phyloP scores from a whole-genome alignment of 2,797 vertebrate species.

The Babyrousa celebensis region DNA sequence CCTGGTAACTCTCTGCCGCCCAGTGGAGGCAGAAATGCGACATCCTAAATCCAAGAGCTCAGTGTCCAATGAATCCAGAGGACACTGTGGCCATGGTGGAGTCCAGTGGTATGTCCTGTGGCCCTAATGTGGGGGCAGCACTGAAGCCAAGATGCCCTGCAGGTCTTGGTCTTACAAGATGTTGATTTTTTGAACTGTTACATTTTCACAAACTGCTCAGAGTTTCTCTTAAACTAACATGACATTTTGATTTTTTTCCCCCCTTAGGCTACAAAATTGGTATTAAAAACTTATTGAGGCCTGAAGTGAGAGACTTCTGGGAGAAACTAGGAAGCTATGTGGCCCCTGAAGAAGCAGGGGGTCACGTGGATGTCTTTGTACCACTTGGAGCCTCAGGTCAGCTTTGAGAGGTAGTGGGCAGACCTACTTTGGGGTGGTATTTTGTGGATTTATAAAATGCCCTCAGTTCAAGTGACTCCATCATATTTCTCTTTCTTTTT shows the following conservation, averaged over 20 bases:
- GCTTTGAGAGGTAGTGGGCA: constrained; percentile 21
- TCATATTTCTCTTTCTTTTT: not conserved
- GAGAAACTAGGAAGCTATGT: constrained; percentile 92
- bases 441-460: not conserved
- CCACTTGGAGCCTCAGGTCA: constrained; percentile 95
- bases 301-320: constrained; percentile 94
- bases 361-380: constrained; percentile 93
- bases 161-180: not conserved
- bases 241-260: not conserved
- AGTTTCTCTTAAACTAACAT: not conserved
- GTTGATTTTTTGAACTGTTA: not conserved
- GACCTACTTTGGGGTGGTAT: not conserved
- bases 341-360: constrained; percentile 90
- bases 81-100: accelerated
- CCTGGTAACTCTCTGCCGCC: accelerated
- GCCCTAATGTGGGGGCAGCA: too few species aligned
- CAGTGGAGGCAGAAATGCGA: not conserved
- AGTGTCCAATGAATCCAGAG: not conserved
- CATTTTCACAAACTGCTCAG: not conserved
- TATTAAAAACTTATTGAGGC: constrained; percentile 90
- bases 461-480: not conserved
- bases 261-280: constrained; percentile 91
- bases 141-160: not conserved
- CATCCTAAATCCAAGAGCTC: not conserved
- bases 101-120: not conserved